A percentile compares a stretch with the other conserved stretches of the same genome.
Evolutionary conservation across 2,797 vertebrate species (phyloP).

Genomic region (Danio kyathit): DNA sequence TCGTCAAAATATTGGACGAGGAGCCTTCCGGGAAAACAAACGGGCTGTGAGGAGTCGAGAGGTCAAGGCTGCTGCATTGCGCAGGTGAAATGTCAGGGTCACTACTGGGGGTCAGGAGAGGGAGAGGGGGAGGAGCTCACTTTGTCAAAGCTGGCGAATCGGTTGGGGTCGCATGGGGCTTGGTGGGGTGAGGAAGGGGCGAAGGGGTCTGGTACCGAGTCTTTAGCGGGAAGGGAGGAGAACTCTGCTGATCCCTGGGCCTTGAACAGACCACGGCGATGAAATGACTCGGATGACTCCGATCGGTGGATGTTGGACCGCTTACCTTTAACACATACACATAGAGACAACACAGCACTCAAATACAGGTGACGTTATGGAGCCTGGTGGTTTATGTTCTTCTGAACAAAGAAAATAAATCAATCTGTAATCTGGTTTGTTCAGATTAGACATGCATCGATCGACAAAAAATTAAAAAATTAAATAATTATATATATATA

Average conservation of each 20-base stretch:
- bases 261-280: slow-evolving; percentile 89
- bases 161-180: slow-evolving; percentile 86
- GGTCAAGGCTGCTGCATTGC: slow-evolving; percentile 68
- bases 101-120: slow-evolving; percentile 73
- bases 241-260: slow-evolving; percentile 87
- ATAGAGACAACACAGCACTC: slow-evolving; percentile 37
- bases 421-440: not conserved
- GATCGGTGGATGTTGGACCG: slow-evolving; percentile 88
- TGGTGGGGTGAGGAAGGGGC: slow-evolving; percentile 89
- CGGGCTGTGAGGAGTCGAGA: slow-evolving; percentile 73
- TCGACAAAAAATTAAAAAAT: too few relatives aligned
- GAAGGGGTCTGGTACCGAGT: slow-evolving; percentile 91
- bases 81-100: slow-evolving; percentile 49
- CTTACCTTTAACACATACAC: slow-evolving; percentile 84
- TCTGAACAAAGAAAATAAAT: too few relatives aligned
- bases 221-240: slow-evolving; percentile 87
- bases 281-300: slow-evolving; percentile 94
- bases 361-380: not conserved
- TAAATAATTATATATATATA: too few relatives aligned
- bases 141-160: slow-evolving; percentile 99
- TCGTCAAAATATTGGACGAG: not conserved
- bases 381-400: too few relatives aligned
- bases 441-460: too few relatives aligned
- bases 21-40: slow-evolving; percentile 5
- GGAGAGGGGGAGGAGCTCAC: slow-evolving; percentile 90